Evolutionary conservation across 1,140 invertebrate genomes (phyloP).

Genomic region (Phthorimaea operculella): DNA sequence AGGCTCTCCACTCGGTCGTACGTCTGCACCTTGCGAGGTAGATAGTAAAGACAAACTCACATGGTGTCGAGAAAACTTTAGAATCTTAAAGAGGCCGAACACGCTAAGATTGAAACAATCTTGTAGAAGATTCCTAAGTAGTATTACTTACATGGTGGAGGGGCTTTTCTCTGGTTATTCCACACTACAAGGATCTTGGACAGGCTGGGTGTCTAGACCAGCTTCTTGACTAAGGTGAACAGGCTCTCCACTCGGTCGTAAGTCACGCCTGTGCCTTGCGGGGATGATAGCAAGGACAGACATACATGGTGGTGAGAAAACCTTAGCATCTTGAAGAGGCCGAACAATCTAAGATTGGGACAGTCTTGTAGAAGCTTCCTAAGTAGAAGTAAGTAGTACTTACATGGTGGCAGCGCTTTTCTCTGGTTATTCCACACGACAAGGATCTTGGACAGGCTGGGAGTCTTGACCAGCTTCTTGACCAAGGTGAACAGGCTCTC

Average conservation of each 20-base stretch:
- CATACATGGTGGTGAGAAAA: too few species aligned
- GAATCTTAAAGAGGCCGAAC: too few species aligned
- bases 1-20: conserved; percentile 90
- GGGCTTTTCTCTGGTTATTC: conserved; percentile 92
- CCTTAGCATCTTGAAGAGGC: too few species aligned
- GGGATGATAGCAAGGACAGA: too few species aligned
- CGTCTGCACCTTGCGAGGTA: too few species aligned
- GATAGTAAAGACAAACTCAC: too few species aligned
- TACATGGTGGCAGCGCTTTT: conserved; percentile 84
- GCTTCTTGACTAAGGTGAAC: conserved; percentile 84
- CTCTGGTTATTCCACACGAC: conserved; percentile 95
- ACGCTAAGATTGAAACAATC: too few species aligned
- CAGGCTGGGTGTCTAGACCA: conserved; percentile 85
- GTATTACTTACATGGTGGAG: conserved; percentile 76
- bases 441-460: conserved; percentile 86
- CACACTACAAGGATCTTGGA: conserved; percentile 90
- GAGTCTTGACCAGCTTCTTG: conserved; percentile 82
- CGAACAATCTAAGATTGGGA: too few species aligned
- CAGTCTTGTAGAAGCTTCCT: too few species aligned
- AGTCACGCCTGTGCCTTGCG: conserved; percentile 80
- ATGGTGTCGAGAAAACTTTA: too few species aligned
- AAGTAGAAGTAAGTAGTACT: conserved; percentile 26
- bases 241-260: conserved; percentile 90
- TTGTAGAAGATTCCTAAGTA: too few species aligned
- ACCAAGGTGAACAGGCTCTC: conserved; percentile 89